Evolutionary conservation across 1,140 invertebrate species (phyloP).

Genomic region (Drosophila nigromelanica): DNA sequence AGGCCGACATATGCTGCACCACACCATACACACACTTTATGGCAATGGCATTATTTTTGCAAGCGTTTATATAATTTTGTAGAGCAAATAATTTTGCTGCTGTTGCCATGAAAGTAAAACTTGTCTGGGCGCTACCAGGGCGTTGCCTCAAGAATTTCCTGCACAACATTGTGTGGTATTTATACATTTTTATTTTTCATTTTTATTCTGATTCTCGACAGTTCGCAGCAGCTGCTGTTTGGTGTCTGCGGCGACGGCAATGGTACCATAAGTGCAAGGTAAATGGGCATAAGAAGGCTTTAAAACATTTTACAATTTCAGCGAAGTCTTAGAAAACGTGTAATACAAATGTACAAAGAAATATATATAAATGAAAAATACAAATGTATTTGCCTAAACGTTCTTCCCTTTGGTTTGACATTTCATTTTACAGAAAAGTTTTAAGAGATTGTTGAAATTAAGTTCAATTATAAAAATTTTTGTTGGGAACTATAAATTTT

Average conservation of each 20-base stretch:
- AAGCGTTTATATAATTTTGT: slow-evolving; percentile 71
- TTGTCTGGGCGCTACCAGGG: slow-evolving; percentile 61
- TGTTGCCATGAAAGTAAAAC: slow-evolving; percentile 57
- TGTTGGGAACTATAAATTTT: too few species aligned
- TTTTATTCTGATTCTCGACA: slow-evolving; percentile 36
- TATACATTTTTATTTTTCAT: slow-evolving; percentile 6
- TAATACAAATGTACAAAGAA: neutral
- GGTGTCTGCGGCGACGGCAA: slow-evolving; percentile 13
- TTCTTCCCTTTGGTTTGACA: too few species aligned
- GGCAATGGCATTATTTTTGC: slow-evolving; percentile 60
- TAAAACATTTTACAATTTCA: slow-evolving; percentile 7
- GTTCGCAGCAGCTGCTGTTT: slow-evolving; percentile 42
- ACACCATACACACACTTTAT: slow-evolving; percentile 15
- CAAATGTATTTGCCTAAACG: too few species aligned
- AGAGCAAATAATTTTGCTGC: slow-evolving; percentile 49
- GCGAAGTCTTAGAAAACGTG: neutral
- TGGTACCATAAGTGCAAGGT: slow-evolving; percentile 25
- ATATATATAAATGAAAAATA: neutral
- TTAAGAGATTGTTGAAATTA: neutral
- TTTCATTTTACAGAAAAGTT: too few species aligned
- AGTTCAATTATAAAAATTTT: neutral
- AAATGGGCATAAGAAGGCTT: slow-evolving; percentile 21
- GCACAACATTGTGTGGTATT: slow-evolving; percentile 33
- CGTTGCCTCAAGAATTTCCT: slow-evolving; percentile 78
- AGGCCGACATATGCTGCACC: slow-evolving; percentile 3